A percentile compares a stretch with the other conserved stretches of the same genome.
phyloP scores from a whole-genome alignment of 2,888 invertebrate genomes.

The Mayetiola destructor region DNA sequence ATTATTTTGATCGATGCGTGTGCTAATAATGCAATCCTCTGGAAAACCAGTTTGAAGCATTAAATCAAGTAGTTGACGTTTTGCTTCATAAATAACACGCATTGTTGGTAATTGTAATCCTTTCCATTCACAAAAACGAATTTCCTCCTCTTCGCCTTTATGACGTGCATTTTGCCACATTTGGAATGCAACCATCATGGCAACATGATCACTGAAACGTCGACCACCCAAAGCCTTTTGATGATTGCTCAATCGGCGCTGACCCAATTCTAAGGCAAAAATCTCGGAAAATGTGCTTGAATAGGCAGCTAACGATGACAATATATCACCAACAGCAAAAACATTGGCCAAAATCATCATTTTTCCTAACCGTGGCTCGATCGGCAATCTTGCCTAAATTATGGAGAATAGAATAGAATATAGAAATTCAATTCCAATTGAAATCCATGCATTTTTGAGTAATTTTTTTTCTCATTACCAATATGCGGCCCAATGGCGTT shows the following conservation, averaged over 20 bases:
- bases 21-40: conserved; percentile 66
- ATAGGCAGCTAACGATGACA: conserved; percentile 89
- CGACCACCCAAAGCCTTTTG: conserved; percentile 79
- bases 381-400: too few relatives aligned
- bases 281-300: conserved; percentile 92
- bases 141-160: conserved; percentile 61
- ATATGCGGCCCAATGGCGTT: conserved; percentile 82
- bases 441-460: neutral
- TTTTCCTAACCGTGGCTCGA: conserved; percentile 65
- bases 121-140: conserved; percentile 80
- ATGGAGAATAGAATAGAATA: too few relatives aligned
- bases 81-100: conserved; percentile 83
- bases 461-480: conserved; percentile 38
- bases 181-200: conserved; percentile 85
- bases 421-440: too few relatives aligned
- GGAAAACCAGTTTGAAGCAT: conserved; percentile 71
- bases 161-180: conserved; percentile 55
- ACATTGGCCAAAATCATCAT: conserved; percentile 93
- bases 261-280: conserved; percentile 63
- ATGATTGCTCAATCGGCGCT: conserved; percentile 61
- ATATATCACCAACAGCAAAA: conserved; percentile 77
- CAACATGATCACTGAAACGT: conserved; percentile 86
- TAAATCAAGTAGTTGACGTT: conserved; percentile 52
- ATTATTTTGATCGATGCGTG: conserved; percentile 58
- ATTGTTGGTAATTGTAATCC: conserved; percentile 79